These are phyloP conservation scores for Tretioscincus oriximinensis DNA, from an alignment of 2,113 vertebrate species.

Conservation along the genomic window DNA sequence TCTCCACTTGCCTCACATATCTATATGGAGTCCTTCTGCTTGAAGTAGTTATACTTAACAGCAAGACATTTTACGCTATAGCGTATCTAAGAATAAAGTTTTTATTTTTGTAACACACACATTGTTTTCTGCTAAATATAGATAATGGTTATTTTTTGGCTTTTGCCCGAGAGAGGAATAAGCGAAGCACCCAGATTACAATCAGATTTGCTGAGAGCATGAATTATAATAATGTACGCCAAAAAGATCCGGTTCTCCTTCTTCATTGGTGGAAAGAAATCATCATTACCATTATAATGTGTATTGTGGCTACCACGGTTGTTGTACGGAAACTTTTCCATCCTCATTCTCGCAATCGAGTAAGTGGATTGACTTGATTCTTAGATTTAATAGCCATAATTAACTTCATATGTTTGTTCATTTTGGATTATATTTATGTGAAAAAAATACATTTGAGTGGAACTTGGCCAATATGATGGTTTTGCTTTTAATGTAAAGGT, in stretches of 20 bases:
- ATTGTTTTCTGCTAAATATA: slow-evolving; percentile 47
- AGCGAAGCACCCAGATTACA: slow-evolving; percentile 83
- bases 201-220: slow-evolving; percentile 75
- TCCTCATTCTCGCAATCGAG: slow-evolving; percentile 80
- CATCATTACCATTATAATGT: slow-evolving; percentile 90
- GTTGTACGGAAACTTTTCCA: slow-evolving; percentile 95
- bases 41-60: no score
- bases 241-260: slow-evolving; percentile 91
- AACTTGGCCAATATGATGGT: slow-evolving; percentile 16
- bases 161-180: slow-evolving; percentile 83
- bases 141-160: slow-evolving; percentile 96
- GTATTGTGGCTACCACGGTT: slow-evolving; percentile 90
- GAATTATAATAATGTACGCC: slow-evolving; percentile 70
- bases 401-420: neutral
- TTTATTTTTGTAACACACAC: neutral
- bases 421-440: neutral
- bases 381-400: neutral
- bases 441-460: neutral
- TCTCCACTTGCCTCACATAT: no score
- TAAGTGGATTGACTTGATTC: slow-evolving; percentile 53
- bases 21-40: no score
- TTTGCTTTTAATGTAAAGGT: slow-evolving; percentile 14
- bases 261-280: slow-evolving; percentile 99
- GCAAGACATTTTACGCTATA: no score
- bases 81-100: no score